Evolutionary conservation across 2,113 vertebrate species (phyloP).

Genomic region (Orycteropus afer): DNA sequence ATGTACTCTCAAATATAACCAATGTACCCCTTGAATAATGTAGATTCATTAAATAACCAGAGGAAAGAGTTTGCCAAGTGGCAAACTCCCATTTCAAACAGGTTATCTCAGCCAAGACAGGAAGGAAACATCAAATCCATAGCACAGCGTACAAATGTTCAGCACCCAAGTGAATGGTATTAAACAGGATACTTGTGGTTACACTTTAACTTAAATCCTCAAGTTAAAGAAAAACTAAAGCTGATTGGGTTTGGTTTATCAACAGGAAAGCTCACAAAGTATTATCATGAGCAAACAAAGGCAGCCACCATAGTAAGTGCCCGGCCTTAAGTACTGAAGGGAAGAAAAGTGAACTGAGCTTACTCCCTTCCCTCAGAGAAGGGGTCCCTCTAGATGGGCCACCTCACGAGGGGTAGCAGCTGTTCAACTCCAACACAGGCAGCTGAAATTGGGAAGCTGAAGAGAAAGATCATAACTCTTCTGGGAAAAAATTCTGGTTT

Average conservation of each 20-base stretch:
- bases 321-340: not conserved
- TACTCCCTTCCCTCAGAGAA: not conserved
- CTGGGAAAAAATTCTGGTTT: not conserved
- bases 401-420: not conserved
- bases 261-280: not conserved
- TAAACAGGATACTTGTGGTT: not conserved
- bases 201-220: slow-evolving; percentile 8
- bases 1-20: not conserved
- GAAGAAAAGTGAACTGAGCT: not conserved
- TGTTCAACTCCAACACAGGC: not conserved
- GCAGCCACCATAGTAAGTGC: not conserved
- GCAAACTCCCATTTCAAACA: slow-evolving; percentile 24
- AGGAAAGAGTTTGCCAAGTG: slow-evolving; percentile 14
- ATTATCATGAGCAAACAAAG: not conserved
- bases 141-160: not conserved
- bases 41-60: not conserved
- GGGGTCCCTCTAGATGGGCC: not conserved
- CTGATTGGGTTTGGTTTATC: slow-evolving; percentile 16
- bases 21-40: not conserved
- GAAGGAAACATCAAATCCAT: slow-evolving; percentile 24
- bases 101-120: slow-evolving; percentile 11
- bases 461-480: not conserved
- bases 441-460: not conserved
- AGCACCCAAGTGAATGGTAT: not conserved
- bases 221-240: slow-evolving; percentile 48